Conservation (phyloP, 2,113 vertebrate genomes). For the Rhinopomastus cyanomelas region DNA sequence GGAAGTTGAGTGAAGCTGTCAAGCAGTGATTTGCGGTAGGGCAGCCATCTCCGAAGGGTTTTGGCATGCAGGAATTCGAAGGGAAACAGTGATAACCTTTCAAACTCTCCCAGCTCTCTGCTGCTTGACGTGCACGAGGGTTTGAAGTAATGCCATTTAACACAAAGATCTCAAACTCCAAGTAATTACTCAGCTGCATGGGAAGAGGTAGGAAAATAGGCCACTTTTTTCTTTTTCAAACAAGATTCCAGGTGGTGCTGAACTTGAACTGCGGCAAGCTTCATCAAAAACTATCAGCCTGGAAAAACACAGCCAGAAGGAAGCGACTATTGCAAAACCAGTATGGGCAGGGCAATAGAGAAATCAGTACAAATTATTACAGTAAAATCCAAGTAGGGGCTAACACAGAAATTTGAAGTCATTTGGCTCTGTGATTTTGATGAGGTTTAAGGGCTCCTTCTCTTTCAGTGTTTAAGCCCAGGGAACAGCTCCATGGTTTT, state of each 20-base stretch:
- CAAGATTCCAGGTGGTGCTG: conserved; percentile 40
- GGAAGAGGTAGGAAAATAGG: conserved; percentile 49
- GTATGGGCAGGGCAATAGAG: not conserved
- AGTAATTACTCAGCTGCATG: conserved; percentile 48
- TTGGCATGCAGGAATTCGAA: conserved; percentile 66
- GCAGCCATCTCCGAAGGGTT: conserved; percentile 62
- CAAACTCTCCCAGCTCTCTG: conserved; percentile 56
- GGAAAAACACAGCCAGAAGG: not conserved
- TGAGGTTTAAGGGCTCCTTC: not conserved
- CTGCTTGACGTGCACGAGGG: conserved; percentile 45
- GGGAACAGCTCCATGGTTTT: not conserved
- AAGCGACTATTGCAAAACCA: not conserved
- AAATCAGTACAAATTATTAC: not conserved
- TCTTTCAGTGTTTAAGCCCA: not conserved
- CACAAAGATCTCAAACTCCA: conserved; percentile 32
- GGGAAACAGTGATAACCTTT: conserved; percentile 75
- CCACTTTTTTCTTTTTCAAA: not conserved
- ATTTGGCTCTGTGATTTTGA: not conserved
- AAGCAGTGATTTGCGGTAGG: conserved; percentile 72
- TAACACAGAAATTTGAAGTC: not conserved
- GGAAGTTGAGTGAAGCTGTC: conserved; percentile 76
- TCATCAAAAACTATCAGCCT: conserved; percentile 30
- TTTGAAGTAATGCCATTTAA: conserved; percentile 66
- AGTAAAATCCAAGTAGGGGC: not conserved
- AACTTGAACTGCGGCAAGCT: conserved; percentile 18